Conservation (phyloP, 2,888 invertebrate species). For the Antheraea yamamai region DNA sequence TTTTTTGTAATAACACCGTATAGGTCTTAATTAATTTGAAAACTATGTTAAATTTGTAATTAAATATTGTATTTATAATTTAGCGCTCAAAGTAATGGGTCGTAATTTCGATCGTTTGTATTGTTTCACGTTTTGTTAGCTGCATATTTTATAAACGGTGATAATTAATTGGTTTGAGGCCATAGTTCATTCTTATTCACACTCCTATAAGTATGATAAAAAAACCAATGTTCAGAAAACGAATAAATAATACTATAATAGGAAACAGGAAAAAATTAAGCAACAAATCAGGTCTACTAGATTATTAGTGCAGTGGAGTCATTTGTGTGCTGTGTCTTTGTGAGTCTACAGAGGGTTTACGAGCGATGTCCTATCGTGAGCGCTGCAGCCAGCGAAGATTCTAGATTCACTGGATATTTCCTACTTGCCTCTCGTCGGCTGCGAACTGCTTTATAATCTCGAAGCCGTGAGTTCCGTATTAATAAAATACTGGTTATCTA, state of each 20-base stretch:
- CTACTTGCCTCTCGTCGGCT: slow-evolving; percentile 41
- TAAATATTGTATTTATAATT: no score
- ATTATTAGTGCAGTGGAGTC: slow-evolving; percentile 46
- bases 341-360: slow-evolving; percentile 64
- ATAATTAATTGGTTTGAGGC: neutral
- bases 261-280: neutral
- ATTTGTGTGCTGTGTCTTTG: slow-evolving; percentile 68
- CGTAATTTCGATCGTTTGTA: no score
- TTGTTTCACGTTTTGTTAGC: neutral
- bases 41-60: no score
- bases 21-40: no score
- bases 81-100: no score
- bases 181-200: neutral
- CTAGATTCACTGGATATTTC: slow-evolving; percentile 68
- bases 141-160: neutral
- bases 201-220: neutral
- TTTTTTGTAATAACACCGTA: no score
- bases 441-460: slow-evolving; percentile 54
- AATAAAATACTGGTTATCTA: slow-evolving; percentile 53
- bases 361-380: slow-evolving; percentile 73
- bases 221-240: neutral
- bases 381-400: slow-evolving; percentile 67
- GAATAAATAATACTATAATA: neutral
- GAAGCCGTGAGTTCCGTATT: slow-evolving; percentile 54
- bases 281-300: slow-evolving; percentile 37